Conservation (phyloP, 2,797 vertebrate genomes). For the Parauchenoglanis ngamensis region DNA sequence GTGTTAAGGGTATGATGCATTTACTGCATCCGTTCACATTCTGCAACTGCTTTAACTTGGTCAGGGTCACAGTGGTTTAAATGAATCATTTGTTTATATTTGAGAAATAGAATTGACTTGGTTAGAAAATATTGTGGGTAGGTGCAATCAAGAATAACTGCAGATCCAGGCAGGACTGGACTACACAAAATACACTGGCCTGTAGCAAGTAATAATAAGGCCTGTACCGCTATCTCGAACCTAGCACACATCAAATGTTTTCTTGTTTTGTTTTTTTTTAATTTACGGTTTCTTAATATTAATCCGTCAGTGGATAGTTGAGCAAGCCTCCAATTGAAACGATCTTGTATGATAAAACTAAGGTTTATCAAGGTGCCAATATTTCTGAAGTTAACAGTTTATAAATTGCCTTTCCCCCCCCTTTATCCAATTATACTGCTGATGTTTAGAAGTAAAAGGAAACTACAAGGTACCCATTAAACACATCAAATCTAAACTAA, state of each 20-base stretch:
- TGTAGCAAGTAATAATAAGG: not conserved
- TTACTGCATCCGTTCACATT: not conserved
- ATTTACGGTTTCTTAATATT: too few species aligned
- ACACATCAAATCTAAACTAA: too few species aligned
- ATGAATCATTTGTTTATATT: not conserved
- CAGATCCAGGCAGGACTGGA: not conserved
- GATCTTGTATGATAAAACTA: not conserved
- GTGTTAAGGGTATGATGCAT: not conserved
- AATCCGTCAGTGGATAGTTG: too few species aligned
- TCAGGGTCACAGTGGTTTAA: not conserved
- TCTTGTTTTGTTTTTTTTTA: too few species aligned
- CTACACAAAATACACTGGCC: not conserved
- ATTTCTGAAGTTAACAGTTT: not conserved
- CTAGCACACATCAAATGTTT: not conserved
- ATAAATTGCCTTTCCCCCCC: not conserved
- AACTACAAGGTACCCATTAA: not conserved
- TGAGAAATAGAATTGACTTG: too few species aligned
- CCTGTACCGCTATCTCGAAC: too few species aligned
- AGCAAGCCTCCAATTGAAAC: not conserved
- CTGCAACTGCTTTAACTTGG: not conserved
- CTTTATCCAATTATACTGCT: not conserved
- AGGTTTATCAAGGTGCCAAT: not conserved
- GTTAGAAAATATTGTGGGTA: too few species aligned
- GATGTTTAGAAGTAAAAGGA: not conserved
- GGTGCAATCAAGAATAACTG: not conserved